A percentile compares a stretch with the other conserved stretches of the same genome.
These are phyloP conservation scores for Steinernema scapterisci DNA, from an alignment of 2,888 invertebrate species.

Conservation along the genomic window DNA sequence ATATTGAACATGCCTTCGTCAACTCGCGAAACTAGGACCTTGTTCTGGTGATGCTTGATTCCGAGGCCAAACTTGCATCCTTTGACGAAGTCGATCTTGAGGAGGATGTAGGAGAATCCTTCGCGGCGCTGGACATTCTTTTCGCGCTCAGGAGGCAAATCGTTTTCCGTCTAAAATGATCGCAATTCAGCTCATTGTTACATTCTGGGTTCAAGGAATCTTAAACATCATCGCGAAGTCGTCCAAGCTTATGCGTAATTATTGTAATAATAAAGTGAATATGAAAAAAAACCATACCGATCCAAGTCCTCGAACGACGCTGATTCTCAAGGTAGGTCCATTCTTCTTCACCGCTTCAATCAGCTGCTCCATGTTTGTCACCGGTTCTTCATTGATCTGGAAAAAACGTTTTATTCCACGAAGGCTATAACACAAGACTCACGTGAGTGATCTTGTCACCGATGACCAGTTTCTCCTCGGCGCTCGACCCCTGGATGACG, in stretches of 20 bases:
- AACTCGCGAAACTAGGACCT: conserved; percentile 39
- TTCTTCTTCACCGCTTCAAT: conserved; percentile 18
- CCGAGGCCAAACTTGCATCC: conserved; percentile 44
- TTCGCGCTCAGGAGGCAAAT: conserved; percentile 39
- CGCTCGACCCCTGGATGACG: not conserved
- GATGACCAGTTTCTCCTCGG: conserved; percentile 33
- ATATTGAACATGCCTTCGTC: conserved; percentile 27
- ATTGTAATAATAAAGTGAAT: no score
- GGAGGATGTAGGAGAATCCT: conserved; percentile 39
- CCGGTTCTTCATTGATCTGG: conserved; percentile 23
- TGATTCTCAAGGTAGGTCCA: not conserved
- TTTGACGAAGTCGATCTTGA: conserved; percentile 37
- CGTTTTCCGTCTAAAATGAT: conserved; percentile 34
- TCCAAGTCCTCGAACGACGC: conserved; percentile 23
- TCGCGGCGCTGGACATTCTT: conserved; percentile 38
- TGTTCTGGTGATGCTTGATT: conserved; percentile 44
- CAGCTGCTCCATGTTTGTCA: conserved; percentile 18
- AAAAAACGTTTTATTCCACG: not conserved
- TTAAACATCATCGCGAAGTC: no score
- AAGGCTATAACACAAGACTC: not conserved
- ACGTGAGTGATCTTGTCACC: conserved; percentile 36
- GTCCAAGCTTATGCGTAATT: no score
- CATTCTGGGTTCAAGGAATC: no score
- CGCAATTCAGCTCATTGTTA: not conserved
- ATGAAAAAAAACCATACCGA: not conserved